These are phyloP conservation scores for Cyphomyrus discorhynchus DNA, from an alignment of 2,113 vertebrate species.

Conservation along the genomic window DNA sequence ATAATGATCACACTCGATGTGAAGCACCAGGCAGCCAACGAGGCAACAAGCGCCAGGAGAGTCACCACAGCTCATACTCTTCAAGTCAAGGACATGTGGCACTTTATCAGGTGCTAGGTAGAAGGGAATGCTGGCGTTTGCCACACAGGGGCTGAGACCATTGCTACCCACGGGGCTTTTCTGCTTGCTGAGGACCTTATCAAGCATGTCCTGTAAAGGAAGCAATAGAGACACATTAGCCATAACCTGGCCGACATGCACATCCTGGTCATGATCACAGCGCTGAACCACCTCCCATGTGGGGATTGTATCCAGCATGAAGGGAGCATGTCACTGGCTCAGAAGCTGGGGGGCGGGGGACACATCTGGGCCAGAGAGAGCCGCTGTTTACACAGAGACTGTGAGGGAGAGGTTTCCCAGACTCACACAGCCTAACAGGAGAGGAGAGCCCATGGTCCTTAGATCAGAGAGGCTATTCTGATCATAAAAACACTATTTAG, in stretches of 20 bases:
- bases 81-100: neutral
- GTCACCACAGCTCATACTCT: neutral
- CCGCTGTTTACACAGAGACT: neutral
- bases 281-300: neutral
- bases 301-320: neutral
- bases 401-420: neutral
- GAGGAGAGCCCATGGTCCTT: neutral
- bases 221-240: neutral
- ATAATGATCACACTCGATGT: neutral
- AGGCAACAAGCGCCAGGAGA: neutral
- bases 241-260: neutral
- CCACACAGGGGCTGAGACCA: neutral
- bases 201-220: neutral
- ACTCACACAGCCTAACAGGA: neutral
- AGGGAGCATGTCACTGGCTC: too few relatives aligned
- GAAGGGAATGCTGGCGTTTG: neutral
- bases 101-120: neutral
- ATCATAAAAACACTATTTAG: neutral
- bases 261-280: neutral
- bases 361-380: neutral
- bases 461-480: neutral
- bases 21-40: neutral
- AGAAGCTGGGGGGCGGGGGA: neutral
- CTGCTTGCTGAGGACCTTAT: neutral
- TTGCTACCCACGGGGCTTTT: neutral